Evolutionary conservation across 1,140 invertebrate species (phyloP), one percentile per base, ranked within the genome.

Genomic region (Trissolcus basalis): DNA sequence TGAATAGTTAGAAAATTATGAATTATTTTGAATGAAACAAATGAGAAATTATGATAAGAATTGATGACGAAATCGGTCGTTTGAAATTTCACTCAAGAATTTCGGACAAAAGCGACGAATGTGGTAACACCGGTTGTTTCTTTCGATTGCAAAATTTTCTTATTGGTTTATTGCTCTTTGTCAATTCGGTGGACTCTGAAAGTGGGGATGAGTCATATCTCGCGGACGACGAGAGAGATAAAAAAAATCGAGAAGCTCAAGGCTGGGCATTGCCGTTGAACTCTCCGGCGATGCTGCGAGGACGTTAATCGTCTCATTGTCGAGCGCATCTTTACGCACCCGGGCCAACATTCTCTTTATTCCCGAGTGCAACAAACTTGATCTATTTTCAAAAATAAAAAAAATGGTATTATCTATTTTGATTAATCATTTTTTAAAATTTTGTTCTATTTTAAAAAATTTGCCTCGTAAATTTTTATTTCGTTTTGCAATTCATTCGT

Each of bases 291-390:
- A 69, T 43, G 64, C 64, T 78, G 45, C 67, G 69, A 61, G 69
- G 48, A 72, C 61, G 78, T 81, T 82, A 82, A 77, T 78, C 70
- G 69, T 61, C 67, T 71, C 67, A 72, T 78, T 79, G 69, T 73
- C 68, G 69, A 45, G 51, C 44, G 13, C 58, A 53, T 69, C 59
- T 43, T 5, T 39, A 70, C 76, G 65, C 60, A 64, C 59, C 50
- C 61, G 58, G 74, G 39, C 50, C 63, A 50, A 63, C 55, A 45
- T 56, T 58, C 67, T 76, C 55, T 61, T 74, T 75, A 67, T 75
- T 67, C 70, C 59, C 65, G 6, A 27, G 2, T 27, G 1, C 19
- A 27, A 27, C 19, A 27, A n/a, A n/a, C n/a, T n/a, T n/a, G n/a
- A n/a, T n/a, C n/a, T n/a, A n/a, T n/a, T n/a, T n/a, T n/a, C n/a